These are phyloP conservation scores for Corythornis madagascariensis DNA, from an alignment of 2,113 vertebrate species.

Conservation along the genomic window DNA sequence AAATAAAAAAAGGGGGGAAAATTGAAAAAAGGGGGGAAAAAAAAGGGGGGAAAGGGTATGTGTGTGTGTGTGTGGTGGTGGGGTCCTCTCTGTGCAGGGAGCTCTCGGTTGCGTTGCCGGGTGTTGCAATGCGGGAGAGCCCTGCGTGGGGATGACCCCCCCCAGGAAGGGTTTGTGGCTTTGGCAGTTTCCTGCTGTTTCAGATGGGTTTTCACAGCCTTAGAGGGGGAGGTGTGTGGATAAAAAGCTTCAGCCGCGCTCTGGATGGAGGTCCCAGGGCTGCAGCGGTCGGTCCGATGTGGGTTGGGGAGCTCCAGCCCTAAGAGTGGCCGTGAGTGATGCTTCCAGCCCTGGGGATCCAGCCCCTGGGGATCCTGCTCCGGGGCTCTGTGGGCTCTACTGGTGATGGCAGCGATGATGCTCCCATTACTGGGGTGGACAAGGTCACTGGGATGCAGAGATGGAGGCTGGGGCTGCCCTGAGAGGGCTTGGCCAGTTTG, in stretches of 20 bases:
- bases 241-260: neutral
- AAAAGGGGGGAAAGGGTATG: too few species aligned
- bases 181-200: neutral
- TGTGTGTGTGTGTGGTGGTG: too few species aligned
- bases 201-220: neutral
- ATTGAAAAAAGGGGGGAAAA: too few species aligned
- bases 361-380: neutral
- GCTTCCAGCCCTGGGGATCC: neutral
- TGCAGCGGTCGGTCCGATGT: neutral
- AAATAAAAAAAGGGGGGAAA: too few species aligned
- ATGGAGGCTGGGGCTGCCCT: neutral
- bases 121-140: neutral
- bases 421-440: neutral
- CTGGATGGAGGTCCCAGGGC: neutral
- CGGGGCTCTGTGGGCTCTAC: neutral
- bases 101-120: neutral
- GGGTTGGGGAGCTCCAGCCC: neutral
- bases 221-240: fast-evolving
- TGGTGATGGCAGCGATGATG: neutral
- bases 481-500: neutral
- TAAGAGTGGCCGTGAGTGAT: neutral
- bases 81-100: neutral
- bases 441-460: neutral
- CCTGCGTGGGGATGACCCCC: neutral
- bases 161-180: neutral